Conservation (phyloP, 2,888 invertebrate species). For the Odontocolon sp. region DNA sequence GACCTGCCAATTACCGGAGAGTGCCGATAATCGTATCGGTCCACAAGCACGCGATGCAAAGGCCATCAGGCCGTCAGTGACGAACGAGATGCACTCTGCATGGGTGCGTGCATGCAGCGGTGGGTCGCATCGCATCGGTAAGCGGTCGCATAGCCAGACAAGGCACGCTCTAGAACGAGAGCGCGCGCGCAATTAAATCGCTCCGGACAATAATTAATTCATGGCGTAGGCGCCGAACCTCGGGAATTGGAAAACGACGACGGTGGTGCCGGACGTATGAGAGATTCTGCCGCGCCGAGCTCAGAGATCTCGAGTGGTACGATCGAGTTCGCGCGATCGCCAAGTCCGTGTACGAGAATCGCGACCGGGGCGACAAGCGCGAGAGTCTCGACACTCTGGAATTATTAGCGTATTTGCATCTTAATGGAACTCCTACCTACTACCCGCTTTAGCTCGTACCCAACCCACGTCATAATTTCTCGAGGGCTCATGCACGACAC, state of each 20-base stretch:
- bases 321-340: slow-evolving; percentile 68
- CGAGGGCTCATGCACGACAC: slow-evolving; percentile 60
- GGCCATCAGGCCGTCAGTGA: slow-evolving; percentile 30
- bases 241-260: slow-evolving; percentile 74
- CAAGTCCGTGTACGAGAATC: slow-evolving; percentile 64
- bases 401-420: slow-evolving; percentile 80
- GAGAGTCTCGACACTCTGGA: slow-evolving; percentile 67
- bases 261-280: not conserved
- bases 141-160: not conserved
- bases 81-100: slow-evolving; percentile 14
- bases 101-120: not conserved
- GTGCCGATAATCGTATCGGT: no score
- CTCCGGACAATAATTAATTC: slow-evolving; percentile 75
- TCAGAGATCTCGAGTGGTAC: slow-evolving; percentile 64
- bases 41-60: slow-evolving; percentile 20
- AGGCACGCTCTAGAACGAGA: slow-evolving; percentile 49
- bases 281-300: slow-evolving; percentile 57
- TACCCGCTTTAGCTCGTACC: slow-evolving; percentile 63
- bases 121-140: not conserved
- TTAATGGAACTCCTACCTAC: slow-evolving; percentile 77
- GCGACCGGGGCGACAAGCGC: slow-evolving; percentile 70
- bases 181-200: slow-evolving; percentile 78
- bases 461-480: slow-evolving; percentile 73
- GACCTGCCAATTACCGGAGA: no score
- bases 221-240: slow-evolving; percentile 74